Evolutionary conservation across 2,797 vertebrate genomes (phyloP), one percentile per base, ranked within the genome.

Genomic region (Semotilus atromaculatus): DNA sequence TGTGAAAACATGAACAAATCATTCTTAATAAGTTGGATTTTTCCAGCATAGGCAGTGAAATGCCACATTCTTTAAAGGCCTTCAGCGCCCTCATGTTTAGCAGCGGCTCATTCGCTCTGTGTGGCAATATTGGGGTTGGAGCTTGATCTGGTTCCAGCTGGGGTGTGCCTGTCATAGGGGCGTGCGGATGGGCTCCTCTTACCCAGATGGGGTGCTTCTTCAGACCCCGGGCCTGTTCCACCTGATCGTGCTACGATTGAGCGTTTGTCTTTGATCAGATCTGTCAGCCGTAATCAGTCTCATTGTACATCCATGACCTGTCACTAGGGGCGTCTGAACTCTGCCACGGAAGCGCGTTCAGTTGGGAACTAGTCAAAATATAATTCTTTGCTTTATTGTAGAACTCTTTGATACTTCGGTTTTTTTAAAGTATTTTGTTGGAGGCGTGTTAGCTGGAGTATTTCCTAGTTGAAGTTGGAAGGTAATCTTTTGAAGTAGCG

Each of bases 181-280:
- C 53, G 9, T 79, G 78, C 31, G 34, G 81, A 90, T 83, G 83
- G 82, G 38, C 77, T 58, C 64, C 85, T 82, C 85, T 87, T 53
- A 21, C 43, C 48, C 43, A 53, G 43, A 53, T 85, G 43, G 60
- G 53, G 58, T 21, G 40, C 36, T 6, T 43, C 80, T 79, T 31
- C 23, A 76, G 13, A 72, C 67, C 70, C 31, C 72, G 43, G 62
- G 77, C 85, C 75, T 86, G 88, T 87, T 90, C 82, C 83, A 80
- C 84, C 82, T 72, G 75, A 87, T 87, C 77, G 68, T 29, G 29
- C 58, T 84, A 26, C 72, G 68, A 55, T 45, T 82, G 67, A 55
- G 58, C 18, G n/a, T 70, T 5, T 31, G 76, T 55, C 85, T 91
- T 90, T 90, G 90, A 90, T 91, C 89, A 86, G 73, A 71, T 58